Base-by-base conservation (phyloP, 2,888 invertebrate genomes). In the Yponomeuta sedellus region DNA sequence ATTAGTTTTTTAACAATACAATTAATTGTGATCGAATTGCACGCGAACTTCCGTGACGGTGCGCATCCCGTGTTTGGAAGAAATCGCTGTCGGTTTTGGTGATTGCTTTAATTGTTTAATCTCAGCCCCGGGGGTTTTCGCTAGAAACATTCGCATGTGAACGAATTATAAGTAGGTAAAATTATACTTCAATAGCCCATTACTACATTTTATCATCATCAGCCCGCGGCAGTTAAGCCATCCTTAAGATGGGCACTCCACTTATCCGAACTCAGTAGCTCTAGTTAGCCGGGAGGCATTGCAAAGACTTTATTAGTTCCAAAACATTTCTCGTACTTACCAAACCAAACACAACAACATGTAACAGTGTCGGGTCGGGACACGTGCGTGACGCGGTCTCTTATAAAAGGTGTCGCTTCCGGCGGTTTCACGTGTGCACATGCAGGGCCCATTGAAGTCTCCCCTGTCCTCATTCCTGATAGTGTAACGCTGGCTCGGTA, bases 391-490 rank as follows among this genome's bases (percentile, higher is more conserved):
- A 59, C 75, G 75, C 73, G 73, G 71, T 71, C 68, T 71, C 69
- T 74, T 74, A 72, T 75, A 75, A 71, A 73, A 73, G 73, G 72
- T 73, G 71, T 75, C 74, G 74, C 78, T 78, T 81, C 81, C 79
- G 78, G 75, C 75, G 77, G 74, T 80, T 80, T 80, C 75, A 78
- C 76, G 71, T 72, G 67, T 71, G 72, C 72, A 61, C 61, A 61
- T 25, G 22, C 28, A 58, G 58, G 28, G 61, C 64, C 19, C 22
- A 64, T 64, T 56, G 44, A 64, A 25, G 20, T 12, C 64, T 64
- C 57, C 25, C 52, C 28, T 64, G 64, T 64, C 64, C 56, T 28
- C 64, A 34, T 57, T 64, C 57, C 20, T 10, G 39, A 20, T 56
- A 64, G 19, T 64, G 64, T 57, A 64, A 20, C 19, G 44, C 10